Percentiles rank a stretch among this genome's conserved stretches.
Evolutionary conservation across 2,797 vertebrate genomes (phyloP).

Genomic region (Danio kyathit): DNA sequence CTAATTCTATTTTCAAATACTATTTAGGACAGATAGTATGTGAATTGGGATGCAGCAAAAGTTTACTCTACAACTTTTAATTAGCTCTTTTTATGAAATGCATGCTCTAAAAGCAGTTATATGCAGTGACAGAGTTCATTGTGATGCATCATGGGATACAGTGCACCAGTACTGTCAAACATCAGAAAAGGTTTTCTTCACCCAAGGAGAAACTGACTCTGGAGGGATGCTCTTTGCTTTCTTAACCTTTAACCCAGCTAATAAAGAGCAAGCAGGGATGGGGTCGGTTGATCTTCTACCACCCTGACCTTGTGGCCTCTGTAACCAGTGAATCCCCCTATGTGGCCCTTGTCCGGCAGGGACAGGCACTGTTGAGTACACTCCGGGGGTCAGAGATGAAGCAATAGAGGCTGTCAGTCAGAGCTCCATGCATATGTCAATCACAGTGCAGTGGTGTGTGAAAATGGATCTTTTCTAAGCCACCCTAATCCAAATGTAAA

Average conservation of each 20-base stretch:
- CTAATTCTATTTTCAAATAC: too few relatives aligned
- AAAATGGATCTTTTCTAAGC: conserved; percentile 40
- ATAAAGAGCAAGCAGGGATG: conserved; percentile 66
- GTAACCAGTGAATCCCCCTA: conserved; percentile 46
- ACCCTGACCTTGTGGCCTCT: conserved; percentile 51
- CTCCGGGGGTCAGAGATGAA: conserved; percentile 64
- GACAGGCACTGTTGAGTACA: conserved; percentile 65
- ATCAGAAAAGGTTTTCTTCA: conserved; percentile 38
- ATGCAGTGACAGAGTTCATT: not conserved
- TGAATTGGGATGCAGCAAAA: too few relatives aligned
- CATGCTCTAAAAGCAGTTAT: not conserved
- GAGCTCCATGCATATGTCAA: conserved; percentile 74
- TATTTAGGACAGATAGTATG: too few relatives aligned
- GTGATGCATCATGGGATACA: conserved; percentile 36
- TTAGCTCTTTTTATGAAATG: not conserved
- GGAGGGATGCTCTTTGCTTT: conserved; percentile 69
- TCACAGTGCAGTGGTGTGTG: conserved; percentile 62
- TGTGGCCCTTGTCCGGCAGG: conserved; percentile 56
- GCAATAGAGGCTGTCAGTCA: conserved; percentile 77
- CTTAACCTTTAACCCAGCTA: conserved; percentile 71
- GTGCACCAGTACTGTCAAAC: conserved; percentile 33
- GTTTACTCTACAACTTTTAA: too few relatives aligned
- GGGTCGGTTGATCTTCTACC: conserved; percentile 64
- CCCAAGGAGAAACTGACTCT: conserved; percentile 43
- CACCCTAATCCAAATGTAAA: conserved; percentile 54